Base-by-base conservation (phyloP, 2,888 invertebrate species). In the Adelphocoris suturalis region DNA sequence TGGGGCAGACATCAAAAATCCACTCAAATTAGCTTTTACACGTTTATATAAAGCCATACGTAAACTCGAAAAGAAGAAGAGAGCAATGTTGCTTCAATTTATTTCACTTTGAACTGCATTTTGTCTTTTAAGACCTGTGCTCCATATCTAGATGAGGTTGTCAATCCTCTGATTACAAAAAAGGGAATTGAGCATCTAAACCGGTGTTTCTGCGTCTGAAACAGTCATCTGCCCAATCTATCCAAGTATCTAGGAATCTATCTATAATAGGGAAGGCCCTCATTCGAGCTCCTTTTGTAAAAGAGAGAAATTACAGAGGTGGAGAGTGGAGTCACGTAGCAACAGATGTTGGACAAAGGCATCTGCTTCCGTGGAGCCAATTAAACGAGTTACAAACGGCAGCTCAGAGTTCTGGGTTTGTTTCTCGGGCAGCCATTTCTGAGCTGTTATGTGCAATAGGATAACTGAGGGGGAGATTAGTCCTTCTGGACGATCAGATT, bases 291-390 rank as follows among this genome's bases (percentile, higher is more conserved):
- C 68, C 68, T 68, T 68, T 23, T 23, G 68, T 68, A 68, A 68
- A 68, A 19, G 12, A 23, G 23, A 68, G 68, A 23, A 68, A 68
- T 68, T 68, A 68, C 68, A 68, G 68, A 11, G 23, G 68, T 68
- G 23, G 19, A 68, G 68, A 68, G 23, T 5, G 23, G 23, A 68
- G 68, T 68, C 68, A 68, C 68, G 68, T 68, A 68, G 68, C 68
- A 68, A 68, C 68, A 68, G 68, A 68, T 68, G 68, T 68, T 68
- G 68, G 27, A 68, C 68, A 68, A 68, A 68, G 68, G 68, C 68
- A 68, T 68, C 68, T 68, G 68, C 68, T 68, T 68, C 68, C 19
- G 68, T 9, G 27, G 68, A 68, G 68, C 68, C 68, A 68, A 68
- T 68, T 68, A 68, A 68, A 68, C 7, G 68, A 68, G 68, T 23